Evolutionary conservation across 2,888 invertebrate genomes (phyloP).

Genomic region (Megastigmus dorsalis): DNA sequence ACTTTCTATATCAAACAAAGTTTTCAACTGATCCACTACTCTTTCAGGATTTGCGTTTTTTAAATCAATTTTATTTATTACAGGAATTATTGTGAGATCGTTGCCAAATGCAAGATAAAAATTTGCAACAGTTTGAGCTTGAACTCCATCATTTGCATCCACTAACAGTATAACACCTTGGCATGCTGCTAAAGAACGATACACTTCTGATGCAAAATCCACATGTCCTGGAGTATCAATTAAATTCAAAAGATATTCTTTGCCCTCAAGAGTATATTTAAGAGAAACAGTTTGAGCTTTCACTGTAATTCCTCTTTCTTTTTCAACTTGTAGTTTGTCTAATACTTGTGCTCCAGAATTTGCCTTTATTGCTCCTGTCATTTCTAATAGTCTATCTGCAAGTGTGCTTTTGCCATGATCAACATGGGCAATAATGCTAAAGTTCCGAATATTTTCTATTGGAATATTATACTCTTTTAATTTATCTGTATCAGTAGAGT

Average conservation of each 20-base stretch:
- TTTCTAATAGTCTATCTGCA: conserved; percentile 95
- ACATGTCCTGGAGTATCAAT: conserved; percentile 99
- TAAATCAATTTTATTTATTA: conserved; percentile 97
- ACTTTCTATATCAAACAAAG: conserved; percentile 87
- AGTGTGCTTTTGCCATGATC: conserved; percentile 99
- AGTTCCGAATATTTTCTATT: conserved; percentile 85
- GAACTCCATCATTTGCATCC: conserved; percentile 96
- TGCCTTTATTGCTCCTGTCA: conserved; percentile 87
- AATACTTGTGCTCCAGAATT: conserved; percentile 83
- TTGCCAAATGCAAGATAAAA: conserved; percentile 91
- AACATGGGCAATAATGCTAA: conserved; percentile 98
- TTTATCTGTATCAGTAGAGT: conserved; percentile 48
- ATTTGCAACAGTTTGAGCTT: conserved; percentile 98
- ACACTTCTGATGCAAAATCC: conserved; percentile 97
- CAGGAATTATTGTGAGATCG: conserved; percentile 90
- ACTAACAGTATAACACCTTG: conserved; percentile 96
- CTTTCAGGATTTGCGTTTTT: conserved; percentile 91
- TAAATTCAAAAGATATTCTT: conserved; percentile 90
- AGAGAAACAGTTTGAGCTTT: conserved; percentile 97
- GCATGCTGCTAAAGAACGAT: conserved; percentile 92
- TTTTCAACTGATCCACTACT: conserved; percentile 86
- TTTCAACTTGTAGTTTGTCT: conserved; percentile 90
- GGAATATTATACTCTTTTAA: conserved; percentile 70
- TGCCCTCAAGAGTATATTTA: conserved; percentile 81
- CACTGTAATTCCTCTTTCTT: conserved; percentile 97